Conservation (phyloP, 2,113 vertebrate genomes). For the Albula goreensis region DNA sequence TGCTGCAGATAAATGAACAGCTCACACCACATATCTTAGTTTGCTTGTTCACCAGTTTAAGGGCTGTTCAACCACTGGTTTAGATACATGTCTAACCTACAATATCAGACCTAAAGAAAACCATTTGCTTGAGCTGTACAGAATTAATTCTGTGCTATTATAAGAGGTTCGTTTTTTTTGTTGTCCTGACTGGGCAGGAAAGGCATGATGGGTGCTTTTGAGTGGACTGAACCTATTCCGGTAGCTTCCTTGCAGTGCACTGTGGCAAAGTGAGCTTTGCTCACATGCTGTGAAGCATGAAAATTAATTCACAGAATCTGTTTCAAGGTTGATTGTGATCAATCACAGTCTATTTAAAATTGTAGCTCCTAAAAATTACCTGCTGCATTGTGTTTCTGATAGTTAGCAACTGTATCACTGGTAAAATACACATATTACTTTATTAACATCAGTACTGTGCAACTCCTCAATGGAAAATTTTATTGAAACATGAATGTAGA, state of each 20-base stretch:
- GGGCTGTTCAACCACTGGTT: not conserved
- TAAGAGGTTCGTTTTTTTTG: not conserved
- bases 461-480: too few species aligned
- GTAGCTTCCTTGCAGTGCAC: not conserved
- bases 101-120: not conserved
- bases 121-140: too few species aligned
- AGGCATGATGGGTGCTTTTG: not conserved
- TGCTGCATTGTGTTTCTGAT: not conserved
- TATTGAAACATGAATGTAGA: not conserved
- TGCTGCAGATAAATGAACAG: not conserved
- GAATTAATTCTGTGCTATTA: not conserved
- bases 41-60: not conserved
- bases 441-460: too few species aligned
- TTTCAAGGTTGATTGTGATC: constrained; percentile 20
- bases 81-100: not conserved
- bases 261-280: not conserved
- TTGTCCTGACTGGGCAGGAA: not conserved
- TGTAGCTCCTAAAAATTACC: not conserved
- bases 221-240: too few species aligned
- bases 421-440: too few species aligned
- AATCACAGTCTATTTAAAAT: constrained; percentile 23
- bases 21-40: not conserved
- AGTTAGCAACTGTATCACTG: too few species aligned
- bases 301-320: constrained; percentile 21
- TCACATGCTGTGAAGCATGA: not conserved